phyloP scores from a whole-genome alignment of 2,888 invertebrate genomes.

The Uloborus plumipes region DNA sequence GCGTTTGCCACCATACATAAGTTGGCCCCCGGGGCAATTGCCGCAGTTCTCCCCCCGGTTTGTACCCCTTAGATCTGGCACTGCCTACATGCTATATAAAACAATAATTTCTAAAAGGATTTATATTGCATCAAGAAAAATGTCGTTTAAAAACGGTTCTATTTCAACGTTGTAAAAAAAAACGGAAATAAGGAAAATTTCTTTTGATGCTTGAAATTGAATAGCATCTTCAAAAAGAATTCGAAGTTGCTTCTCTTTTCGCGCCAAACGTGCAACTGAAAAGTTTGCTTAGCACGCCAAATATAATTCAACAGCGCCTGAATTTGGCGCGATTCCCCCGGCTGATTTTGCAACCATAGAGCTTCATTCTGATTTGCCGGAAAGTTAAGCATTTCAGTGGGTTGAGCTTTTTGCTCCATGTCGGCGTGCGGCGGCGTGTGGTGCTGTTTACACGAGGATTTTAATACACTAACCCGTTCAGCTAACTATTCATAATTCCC shows the following conservation, averaged over 20 bases:
- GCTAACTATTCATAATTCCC: conserved; percentile 2
- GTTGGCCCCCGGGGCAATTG: no score
- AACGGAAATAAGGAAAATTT: no score
- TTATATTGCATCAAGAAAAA: no score
- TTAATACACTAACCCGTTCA: neutral
- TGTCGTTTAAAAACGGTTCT: no score
- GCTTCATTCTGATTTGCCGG: conserved; percentile 43
- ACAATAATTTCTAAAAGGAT: no score
- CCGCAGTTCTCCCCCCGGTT: no score
- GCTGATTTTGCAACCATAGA: conserved; percentile 34
- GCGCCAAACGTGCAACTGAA: conserved; percentile 5
- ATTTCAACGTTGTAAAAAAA: no score
- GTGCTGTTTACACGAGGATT: conserved; percentile 16
- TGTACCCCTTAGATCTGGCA: no score
- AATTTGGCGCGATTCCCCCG: conserved; percentile 20
- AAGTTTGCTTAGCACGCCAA: neutral
- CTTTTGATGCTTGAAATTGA: no score
- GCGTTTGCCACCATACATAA: no score
- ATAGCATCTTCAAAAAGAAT: no score
- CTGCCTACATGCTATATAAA: no score
- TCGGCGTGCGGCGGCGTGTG: conserved; percentile 17
- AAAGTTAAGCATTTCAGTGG: conserved; percentile 47
- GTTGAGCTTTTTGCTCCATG: conserved; percentile 24
- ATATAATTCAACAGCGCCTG: neutral
- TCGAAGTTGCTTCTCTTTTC: neutral